phyloP scores from a whole-genome alignment of 2,797 vertebrate genomes.

The Scolopax rusticola region DNA sequence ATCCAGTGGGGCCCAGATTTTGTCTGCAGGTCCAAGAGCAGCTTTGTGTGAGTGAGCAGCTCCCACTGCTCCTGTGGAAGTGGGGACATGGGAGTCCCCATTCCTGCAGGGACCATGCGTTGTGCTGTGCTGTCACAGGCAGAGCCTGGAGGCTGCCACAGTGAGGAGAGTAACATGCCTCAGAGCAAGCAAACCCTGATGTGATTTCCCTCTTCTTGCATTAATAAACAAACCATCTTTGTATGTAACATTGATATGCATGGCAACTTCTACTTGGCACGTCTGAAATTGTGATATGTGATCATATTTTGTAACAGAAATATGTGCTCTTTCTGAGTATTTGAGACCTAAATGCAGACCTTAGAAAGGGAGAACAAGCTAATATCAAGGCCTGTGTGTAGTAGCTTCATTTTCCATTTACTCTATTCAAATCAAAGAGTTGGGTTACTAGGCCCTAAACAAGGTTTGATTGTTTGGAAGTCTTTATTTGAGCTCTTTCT shows the following conservation, averaged over 20 bases:
- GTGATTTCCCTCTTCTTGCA: background rate
- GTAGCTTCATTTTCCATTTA: background rate
- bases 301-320: background rate
- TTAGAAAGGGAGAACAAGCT: background rate
- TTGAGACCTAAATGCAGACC: background rate
- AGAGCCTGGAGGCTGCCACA: background rate
- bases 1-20: background rate
- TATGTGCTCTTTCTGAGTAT: background rate
- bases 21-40: background rate
- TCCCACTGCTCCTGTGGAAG: rapidly evolving
- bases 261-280: rapidly evolving
- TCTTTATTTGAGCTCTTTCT: background rate
- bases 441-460: background rate
- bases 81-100: rapidly evolving
- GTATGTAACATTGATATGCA: no score
- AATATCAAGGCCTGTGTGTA: background rate
- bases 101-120: rapidly evolving
- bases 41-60: background rate
- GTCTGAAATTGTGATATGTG: background rate
- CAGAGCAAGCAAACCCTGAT: background rate
- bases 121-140: background rate
- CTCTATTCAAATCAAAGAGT: background rate
- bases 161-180: background rate
- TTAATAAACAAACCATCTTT: background rate
- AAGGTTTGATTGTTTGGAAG: background rate